These are phyloP conservation scores for Clavelina lepadiformis DNA, from an alignment of 23 tunicate genomes.

Conservation along the genomic window DNA sequence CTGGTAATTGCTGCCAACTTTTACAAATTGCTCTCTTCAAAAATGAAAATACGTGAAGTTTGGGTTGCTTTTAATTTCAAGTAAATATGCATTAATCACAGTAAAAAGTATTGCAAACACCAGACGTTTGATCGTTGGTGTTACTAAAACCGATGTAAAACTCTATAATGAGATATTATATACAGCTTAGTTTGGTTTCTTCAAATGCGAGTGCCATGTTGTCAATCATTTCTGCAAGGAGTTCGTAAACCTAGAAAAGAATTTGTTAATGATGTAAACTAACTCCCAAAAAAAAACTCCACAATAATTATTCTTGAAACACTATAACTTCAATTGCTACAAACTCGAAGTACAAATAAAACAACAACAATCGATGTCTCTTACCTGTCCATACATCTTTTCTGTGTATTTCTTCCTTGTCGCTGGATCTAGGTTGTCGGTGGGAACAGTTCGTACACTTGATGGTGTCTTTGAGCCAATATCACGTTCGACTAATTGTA, in stretches of 20 bases:
- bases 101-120: too few relatives aligned
- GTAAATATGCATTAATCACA: too few relatives aligned
- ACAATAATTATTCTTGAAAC: neutral
- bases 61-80: too few relatives aligned
- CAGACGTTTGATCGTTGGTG: too few relatives aligned
- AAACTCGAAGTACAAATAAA: too few relatives aligned
- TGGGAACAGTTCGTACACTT: constrained; percentile 31
- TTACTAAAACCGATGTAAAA: too few relatives aligned
- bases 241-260: constrained; percentile 32
- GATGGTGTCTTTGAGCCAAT: constrained; percentile 63
- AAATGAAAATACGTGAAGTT: too few relatives aligned
- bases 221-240: constrained; percentile 38
- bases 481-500: constrained; percentile 47
- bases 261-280: neutral
- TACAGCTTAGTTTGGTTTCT: constrained; percentile 22
- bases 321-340: neutral
- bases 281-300: neutral
- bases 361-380: neutral
- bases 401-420: constrained; percentile 66
- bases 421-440: constrained; percentile 54
- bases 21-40: too few relatives aligned
- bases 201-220: constrained; percentile 45
- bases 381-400: constrained; percentile 73
- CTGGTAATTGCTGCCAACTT: too few relatives aligned
- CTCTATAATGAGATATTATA: too few relatives aligned